A percentile compares a stretch with the other conserved stretches of the same genome.
These are phyloP conservation scores for Isichthys henryi DNA, from an alignment of 2,113 vertebrate species.

Conservation along the genomic window DNA sequence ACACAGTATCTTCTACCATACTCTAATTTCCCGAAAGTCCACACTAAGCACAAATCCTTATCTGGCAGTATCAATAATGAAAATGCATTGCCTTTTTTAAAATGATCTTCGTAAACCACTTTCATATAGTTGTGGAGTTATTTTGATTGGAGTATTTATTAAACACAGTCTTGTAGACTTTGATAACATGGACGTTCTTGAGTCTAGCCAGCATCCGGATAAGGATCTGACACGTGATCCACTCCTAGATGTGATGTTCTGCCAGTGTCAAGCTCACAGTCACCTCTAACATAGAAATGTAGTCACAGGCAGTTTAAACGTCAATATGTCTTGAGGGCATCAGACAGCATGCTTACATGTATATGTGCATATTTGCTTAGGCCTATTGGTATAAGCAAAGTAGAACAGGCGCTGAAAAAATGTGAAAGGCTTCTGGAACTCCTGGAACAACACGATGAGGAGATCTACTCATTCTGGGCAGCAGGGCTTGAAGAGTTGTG, in stretches of 20 bases:
- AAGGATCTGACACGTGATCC: background rate
- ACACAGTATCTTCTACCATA: background rate
- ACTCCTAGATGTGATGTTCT: background rate
- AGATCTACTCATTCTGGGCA: conserved; percentile 52
- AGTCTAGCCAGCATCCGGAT: background rate
- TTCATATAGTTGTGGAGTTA: background rate
- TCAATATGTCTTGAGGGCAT: background rate
- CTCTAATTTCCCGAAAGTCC: background rate
- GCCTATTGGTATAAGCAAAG: conserved; percentile 52
- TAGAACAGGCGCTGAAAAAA: conserved; percentile 54
- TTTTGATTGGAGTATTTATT: background rate
- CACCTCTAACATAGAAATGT: background rate
- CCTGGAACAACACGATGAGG: conserved; percentile 53
- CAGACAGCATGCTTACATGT: background rate
- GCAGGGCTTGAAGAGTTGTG: conserved; percentile 50
- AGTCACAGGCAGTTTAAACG: background rate
- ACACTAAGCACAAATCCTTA: background rate
- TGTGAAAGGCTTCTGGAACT: conserved; percentile 55
- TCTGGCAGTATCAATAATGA: background rate
- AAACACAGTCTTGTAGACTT: background rate
- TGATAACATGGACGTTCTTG: background rate
- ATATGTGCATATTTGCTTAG: conserved; percentile 28
- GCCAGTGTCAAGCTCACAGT: background rate
- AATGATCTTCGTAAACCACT: background rate
- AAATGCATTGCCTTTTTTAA: background rate